Base-by-base conservation (phyloP, 2,888 invertebrate genomes). In the Thymelicus sylvestris region DNA sequence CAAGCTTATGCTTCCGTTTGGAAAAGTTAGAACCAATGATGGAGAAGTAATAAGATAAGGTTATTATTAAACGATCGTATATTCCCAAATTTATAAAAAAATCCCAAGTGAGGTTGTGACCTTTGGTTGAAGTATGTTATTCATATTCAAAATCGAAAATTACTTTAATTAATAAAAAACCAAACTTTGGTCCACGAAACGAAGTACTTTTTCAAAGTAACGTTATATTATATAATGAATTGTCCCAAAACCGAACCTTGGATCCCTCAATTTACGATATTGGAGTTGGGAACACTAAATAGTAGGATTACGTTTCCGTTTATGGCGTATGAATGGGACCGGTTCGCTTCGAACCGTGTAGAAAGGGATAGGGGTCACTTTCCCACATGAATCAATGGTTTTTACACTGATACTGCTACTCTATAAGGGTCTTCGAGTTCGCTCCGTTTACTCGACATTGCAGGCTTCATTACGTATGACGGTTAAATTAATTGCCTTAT, bases 381-480 rank as follows among this genome's bases (percentile, higher is more conserved):
- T 90, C 89, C 82, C 90, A 86, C 81, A 82, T 80, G 82, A 81
- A 84, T 86, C 81, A 83, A 80, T 81, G 79, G 82, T 84, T 88
- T 86, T 86, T 86, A 80, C 82, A 77, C 76, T 74, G 72, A 73
- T 75, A 72, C 79, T 31, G 73, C 74, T 75, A 72, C 79, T 79
- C 76, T 74, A 74, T 74, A 75, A 73, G 77, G 77, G 72, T 68
- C 63, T 71, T n/a, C 15, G 38, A 47, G 55, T 55, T n/a, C 72
- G 75, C 68, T 73, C 50, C 66, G 72, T 72, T 76, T 72, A 68
- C 69, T 71, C 24, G 59, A 50, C 61, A 61, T 61, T 65, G 60
- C 60, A n/a, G 15, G 41, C 55, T 57, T 38, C 12, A 64, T 69
- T 57, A 48, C 39, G 57, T 64, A 38, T 48, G 48, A 24, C 57